Evolutionary conservation across 2,113 vertebrate species (phyloP).

Genomic region (Athene noctua): DNA sequence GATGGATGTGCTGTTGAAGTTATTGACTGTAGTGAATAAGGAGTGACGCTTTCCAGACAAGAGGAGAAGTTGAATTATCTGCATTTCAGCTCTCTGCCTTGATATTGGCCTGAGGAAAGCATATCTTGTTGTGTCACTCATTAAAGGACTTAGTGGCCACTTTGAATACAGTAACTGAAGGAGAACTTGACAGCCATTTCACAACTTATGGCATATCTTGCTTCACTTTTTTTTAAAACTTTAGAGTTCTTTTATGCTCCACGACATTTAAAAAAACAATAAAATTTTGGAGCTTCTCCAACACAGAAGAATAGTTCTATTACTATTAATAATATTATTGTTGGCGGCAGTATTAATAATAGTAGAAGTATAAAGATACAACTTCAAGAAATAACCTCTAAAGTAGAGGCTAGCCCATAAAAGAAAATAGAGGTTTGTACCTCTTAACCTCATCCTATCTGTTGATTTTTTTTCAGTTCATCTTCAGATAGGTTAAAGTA

Average conservation of each 20-base stretch:
- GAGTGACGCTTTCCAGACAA: background rate
- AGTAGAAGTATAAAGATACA: background rate
- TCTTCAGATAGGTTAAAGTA: background rate
- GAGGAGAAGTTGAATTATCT: background rate
- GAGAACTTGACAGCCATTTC: background rate
- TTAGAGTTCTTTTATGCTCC: background rate
- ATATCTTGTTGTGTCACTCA: accelerated
- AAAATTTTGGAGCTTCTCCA: background rate
- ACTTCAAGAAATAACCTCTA: background rate
- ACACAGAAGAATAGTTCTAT: background rate
- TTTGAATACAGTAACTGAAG: background rate
- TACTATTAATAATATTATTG: background rate
- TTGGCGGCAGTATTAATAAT: background rate
- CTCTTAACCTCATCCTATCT: background rate
- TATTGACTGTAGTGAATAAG: background rate
- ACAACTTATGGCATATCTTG: background rate
- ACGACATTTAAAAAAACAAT: background rate
- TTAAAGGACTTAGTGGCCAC: background rate
- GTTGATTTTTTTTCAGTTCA: background rate
- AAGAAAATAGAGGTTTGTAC: background rate
- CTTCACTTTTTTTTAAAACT: background rate
- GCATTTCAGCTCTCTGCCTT: background rate
- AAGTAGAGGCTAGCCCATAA: background rate
- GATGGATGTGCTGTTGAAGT: background rate
- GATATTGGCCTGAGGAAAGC: background rate